Base-by-base conservation (phyloP, 2,888 invertebrate genomes). In the Aleiodes testaceus region DNA sequence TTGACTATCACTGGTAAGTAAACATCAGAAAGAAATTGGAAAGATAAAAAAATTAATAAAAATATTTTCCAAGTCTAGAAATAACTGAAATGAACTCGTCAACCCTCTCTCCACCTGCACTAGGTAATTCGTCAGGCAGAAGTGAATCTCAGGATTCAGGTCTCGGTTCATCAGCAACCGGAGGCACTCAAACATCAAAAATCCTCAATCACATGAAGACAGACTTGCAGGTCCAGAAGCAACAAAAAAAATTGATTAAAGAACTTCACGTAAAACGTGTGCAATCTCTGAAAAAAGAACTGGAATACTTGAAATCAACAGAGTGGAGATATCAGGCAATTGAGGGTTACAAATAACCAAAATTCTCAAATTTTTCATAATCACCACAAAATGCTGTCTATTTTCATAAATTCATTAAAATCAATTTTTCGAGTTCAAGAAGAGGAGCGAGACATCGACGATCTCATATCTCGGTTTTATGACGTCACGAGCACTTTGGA, bases 241-340 rank as follows among this genome's bases (percentile, higher is more conserved):
- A 90, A 45, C 80, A 89, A 53, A 91, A 90, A 79, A 89, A 88
- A 78, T 89, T 90, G 0, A 89, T 90, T 22, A 90, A 91, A 49
- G 94, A 94, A 81, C 89, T 92, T 72, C 94, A 95, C 78, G 89
- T 92, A 72, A 93, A 92, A 82, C 90, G 94, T 75, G 89, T 95
- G 69, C 92, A 93, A 85, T 88, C 89, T 45, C 86, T 95, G 47
- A 89, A 94, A 72, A 94, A 93, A 85, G 94, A 95, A 87, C 87
- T 95, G 69, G 93, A 93, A 77, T 92, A 92, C 82, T 88, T 95
- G n/a, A 94, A 93, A 83, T 91, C 92, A 67, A 94, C 94, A 0
- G 93, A 94, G 82, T 95, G 95, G 95, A 92, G 93, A 87, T 95
- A 93, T 88, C 92, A 93, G 66, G 88, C 91, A 49, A 90, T 91